phyloP scores from a whole-genome alignment of 2,888 invertebrate genomes.

The Folsomia candida region DNA sequence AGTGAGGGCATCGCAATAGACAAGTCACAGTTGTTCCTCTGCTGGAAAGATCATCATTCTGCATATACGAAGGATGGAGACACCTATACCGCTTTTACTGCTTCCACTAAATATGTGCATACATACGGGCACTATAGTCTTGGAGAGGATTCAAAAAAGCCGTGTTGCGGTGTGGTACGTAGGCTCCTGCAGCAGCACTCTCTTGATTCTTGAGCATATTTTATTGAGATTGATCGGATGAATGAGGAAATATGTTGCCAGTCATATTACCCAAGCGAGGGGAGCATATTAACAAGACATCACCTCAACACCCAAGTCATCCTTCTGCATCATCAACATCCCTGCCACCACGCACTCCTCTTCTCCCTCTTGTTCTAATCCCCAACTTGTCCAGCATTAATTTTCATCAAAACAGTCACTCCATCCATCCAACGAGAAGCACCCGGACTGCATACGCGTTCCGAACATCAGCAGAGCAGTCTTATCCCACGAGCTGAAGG shows the following conservation, averaged over 20 bases:
- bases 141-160: slow-evolving; percentile 21
- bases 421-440: background rate
- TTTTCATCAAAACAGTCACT: slow-evolving; percentile 18
- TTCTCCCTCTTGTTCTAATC: slow-evolving; percentile 17
- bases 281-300: slow-evolving; percentile 9
- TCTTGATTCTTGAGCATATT: slow-evolving; percentile 24
- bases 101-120: too few species aligned
- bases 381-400: slow-evolving; percentile 18
- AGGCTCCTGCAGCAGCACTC: slow-evolving; percentile 26
- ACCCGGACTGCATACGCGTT: background rate
- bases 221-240: slow-evolving; percentile 39
- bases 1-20: background rate
- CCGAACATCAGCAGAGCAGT: background rate
- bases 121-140: background rate
- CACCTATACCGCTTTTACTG: too few species aligned
- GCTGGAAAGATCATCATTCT: too few species aligned
- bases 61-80: too few species aligned
- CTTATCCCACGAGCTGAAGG: background rate
- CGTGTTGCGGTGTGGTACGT: background rate
- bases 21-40: too few species aligned
- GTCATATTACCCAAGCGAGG: slow-evolving; percentile 11
- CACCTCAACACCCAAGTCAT: background rate
- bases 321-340: background rate
- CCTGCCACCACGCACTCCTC: background rate
- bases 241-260: slow-evolving; percentile 20